phyloP scores from a whole-genome alignment of 2,888 invertebrate species.

The Calameuta pallipes region DNA sequence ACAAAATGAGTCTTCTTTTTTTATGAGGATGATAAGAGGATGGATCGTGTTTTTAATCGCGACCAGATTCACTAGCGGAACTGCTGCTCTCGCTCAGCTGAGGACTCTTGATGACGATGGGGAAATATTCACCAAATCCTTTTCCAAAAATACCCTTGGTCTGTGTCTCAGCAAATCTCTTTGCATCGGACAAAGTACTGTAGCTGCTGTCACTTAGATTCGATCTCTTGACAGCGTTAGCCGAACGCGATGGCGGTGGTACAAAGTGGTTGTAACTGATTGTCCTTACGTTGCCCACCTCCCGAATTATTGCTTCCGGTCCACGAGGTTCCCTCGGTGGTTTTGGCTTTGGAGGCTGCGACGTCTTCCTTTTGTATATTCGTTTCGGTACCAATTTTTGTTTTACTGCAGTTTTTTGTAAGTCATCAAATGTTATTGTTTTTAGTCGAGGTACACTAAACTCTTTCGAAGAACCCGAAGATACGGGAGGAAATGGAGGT shows the following conservation, averaged over 20 bases:
- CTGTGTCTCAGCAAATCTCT: conserved; percentile 4
- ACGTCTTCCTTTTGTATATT: not conserved
- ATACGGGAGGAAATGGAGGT: not conserved
- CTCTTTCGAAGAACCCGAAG: not conserved
- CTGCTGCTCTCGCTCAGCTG: conserved; percentile 12
- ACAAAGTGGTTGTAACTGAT: conserved; percentile 38
- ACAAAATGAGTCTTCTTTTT: too few relatives aligned
- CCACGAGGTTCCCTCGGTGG: not conserved
- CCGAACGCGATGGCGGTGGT: not conserved
- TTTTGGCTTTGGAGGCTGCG: conserved; percentile 16
- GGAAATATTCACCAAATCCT: conserved; percentile 24
- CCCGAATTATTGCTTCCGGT: conserved; percentile 22
- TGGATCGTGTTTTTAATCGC: not conserved
- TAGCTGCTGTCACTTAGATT: conserved; percentile 38
- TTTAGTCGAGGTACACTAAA: conserved; percentile 22
- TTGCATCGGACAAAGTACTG: conserved; percentile 16
- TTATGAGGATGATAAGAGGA: not conserved
- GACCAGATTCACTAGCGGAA: not conserved
- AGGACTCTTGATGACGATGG: conserved; percentile 25
- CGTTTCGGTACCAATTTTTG: too few relatives aligned
- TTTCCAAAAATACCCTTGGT: conserved; percentile 3
- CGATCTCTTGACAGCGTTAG: conserved; percentile 21
- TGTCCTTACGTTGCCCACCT: conserved; percentile 44
- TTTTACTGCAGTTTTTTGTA: not conserved
- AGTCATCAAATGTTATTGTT: conserved; percentile 18